Percentiles rank a stretch among this genome's conserved stretches.
Evolutionary conservation across 1,140 invertebrate species (phyloP).

Genomic region (Drosophila busckii): DNA sequence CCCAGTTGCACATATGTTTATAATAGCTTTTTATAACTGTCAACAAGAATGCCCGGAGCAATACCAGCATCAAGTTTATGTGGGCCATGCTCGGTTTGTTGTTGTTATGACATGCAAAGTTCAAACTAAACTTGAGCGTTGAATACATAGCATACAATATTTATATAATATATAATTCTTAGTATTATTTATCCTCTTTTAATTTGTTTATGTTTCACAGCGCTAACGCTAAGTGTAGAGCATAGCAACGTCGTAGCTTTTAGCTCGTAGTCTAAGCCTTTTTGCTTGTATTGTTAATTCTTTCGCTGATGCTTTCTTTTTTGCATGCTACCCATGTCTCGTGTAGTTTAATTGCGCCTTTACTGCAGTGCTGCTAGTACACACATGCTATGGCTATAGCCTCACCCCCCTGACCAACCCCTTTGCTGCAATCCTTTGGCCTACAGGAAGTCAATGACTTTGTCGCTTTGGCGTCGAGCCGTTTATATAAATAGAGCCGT

Average conservation of each 20-base stretch:
- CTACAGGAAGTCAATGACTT: constrained; percentile 66
- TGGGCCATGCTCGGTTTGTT: no score
- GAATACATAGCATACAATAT: no score
- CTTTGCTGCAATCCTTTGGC: neutral
- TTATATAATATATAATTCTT: no score
- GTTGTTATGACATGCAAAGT: no score
- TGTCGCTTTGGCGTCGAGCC: constrained; percentile 37
- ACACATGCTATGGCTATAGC: constrained; percentile 14
- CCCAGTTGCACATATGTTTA: constrained; percentile 60
- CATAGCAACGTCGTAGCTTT: neutral
- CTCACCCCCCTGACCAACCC: neutral
- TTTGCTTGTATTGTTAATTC: constrained; percentile 33
- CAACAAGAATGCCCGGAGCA: constrained; percentile 24
- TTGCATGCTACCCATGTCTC: constrained; percentile 48
- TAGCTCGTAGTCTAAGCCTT: neutral
- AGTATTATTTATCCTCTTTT: no score
- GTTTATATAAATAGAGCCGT: constrained; percentile 67
- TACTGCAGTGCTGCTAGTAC: constrained; percentile 44
- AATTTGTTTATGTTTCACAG: no score
- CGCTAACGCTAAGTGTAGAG: no score
- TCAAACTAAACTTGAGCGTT: no score
- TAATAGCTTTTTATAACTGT: constrained; percentile 67
- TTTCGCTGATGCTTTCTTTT: constrained; percentile 51
- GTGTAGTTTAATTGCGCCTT: constrained; percentile 67
- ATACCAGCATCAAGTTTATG: neutral